These are phyloP conservation scores for Lasaia peninsularis DNA, from an alignment of 1,140 invertebrate species.

Conservation along the genomic window DNA sequence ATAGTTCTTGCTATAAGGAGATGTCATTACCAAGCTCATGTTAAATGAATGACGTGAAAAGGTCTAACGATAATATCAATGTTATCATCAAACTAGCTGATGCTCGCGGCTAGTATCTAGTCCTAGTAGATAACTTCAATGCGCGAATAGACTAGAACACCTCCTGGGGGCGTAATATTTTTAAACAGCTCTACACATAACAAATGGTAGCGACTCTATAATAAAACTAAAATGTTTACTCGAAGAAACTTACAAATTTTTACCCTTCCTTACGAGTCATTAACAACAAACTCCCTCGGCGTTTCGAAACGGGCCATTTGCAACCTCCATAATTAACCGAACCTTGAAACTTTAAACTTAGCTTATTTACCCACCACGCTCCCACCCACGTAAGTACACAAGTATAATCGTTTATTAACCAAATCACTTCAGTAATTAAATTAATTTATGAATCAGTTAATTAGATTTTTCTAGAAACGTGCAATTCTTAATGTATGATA, in stretches of 20 bases:
- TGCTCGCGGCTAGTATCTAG: too few relatives aligned
- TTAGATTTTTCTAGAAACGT: too few relatives aligned
- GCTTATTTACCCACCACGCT: slow-evolving; percentile 32
- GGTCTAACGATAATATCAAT: too few relatives aligned
- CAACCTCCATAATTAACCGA: slow-evolving; percentile 49
- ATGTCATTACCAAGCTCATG: too few relatives aligned
- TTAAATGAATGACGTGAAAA: too few relatives aligned
- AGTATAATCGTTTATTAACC: not conserved
- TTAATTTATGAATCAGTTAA: too few relatives aligned
- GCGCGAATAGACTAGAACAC: too few relatives aligned
- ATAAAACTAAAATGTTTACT: slow-evolving; percentile 5
- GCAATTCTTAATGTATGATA: too few relatives aligned
- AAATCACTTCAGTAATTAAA: not conserved
- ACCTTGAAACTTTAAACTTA: slow-evolving; percentile 53
- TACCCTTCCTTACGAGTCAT: slow-evolving; percentile 35
- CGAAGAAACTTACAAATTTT: slow-evolving; percentile 7
- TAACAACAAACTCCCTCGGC: slow-evolving; percentile 36
- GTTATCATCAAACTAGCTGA: too few relatives aligned
- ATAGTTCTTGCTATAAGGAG: too few relatives aligned
- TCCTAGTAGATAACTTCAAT: too few relatives aligned
- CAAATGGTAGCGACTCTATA: not conserved
- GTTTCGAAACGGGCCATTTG: slow-evolving; percentile 31
- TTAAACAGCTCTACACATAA: not conserved
- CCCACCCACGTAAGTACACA: not conserved
- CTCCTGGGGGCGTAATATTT: too few relatives aligned